Percentiles rank a stretch among this genome's conserved stretches.
Conservation (phyloP, 2,113 vertebrate genomes). For the Craseonycteris thonglongyai region DNA sequence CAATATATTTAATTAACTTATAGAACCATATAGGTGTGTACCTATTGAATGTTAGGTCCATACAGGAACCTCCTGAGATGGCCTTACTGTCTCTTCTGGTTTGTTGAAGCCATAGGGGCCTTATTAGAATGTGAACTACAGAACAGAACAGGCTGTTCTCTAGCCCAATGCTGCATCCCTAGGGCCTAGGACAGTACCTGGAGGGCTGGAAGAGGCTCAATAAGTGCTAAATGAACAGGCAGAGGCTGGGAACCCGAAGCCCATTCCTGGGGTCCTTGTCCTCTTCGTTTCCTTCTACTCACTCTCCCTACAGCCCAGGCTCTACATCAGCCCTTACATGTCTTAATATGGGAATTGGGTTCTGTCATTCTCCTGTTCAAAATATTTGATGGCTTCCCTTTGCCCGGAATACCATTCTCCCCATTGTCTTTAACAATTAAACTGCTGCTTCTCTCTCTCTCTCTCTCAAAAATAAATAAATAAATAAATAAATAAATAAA, state of each 20-base stretch:
- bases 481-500: too few species aligned
- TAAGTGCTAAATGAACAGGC: neutral
- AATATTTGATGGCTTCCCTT: neutral
- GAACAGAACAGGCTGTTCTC: neutral
- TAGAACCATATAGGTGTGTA: neutral
- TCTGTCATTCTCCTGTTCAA: neutral
- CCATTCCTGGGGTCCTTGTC: neutral
- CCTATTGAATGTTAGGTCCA: neutral
- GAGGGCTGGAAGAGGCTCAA: neutral
- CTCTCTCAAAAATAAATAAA: too few species aligned
- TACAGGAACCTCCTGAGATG: neutral
- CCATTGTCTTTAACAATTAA: neutral
- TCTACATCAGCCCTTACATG: neutral
- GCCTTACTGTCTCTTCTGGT: neutral
- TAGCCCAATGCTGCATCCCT: neutral
- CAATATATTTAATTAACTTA: neutral
- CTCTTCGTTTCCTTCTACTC: neutral
- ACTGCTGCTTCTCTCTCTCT: neutral
- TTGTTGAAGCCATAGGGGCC: neutral
- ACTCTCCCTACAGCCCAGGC: neutral
- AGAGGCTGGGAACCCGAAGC: neutral
- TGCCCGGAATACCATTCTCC: neutral
- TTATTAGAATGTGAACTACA: neutral
- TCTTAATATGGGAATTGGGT: neutral
- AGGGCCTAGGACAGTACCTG: neutral